phyloP scores from a whole-genome alignment of 2,113 vertebrate genomes.

The Orthonyx spaldingii region DNA sequence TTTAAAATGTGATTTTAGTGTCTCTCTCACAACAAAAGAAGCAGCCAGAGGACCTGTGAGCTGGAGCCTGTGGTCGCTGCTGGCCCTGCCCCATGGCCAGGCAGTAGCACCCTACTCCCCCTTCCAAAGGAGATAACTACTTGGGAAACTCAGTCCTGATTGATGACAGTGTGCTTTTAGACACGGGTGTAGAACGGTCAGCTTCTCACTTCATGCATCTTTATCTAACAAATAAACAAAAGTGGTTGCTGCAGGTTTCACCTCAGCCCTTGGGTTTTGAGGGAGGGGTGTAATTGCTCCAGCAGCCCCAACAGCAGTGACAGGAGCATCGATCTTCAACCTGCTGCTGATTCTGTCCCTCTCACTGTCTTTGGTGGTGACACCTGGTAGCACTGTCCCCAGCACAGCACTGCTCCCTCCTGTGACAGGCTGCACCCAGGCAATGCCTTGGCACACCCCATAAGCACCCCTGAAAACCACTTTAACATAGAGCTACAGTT shows the following conservation, averaged over 20 bases:
- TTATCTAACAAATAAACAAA: background rate
- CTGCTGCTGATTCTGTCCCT: background rate
- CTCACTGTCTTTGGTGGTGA: background rate
- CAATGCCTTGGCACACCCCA: accelerated
- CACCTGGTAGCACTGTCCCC: too few species aligned
- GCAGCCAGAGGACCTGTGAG: background rate
- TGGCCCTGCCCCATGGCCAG: too few species aligned
- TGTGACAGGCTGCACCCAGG: background rate
- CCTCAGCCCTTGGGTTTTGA: background rate
- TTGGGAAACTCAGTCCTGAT: background rate
- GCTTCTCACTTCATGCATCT: background rate
- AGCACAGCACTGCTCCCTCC: background rate
- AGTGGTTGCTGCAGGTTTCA: background rate
- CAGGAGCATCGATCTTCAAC: background rate
- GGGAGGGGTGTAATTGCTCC: background rate
- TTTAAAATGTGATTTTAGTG: background rate
- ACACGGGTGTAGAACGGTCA: accelerated
- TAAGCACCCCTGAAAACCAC: background rate
- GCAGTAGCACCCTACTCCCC: background rate
- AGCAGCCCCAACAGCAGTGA: background rate
- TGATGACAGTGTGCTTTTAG: background rate
- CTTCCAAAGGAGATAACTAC: background rate
- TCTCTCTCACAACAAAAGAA: background rate
- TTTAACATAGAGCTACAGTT: background rate
- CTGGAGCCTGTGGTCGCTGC: background rate